A percentile compares a stretch with the other conserved stretches of the same genome.
Evolutionary conservation across 2,113 vertebrate species (phyloP).

Genomic region (Polypterus senegalus): DNA sequence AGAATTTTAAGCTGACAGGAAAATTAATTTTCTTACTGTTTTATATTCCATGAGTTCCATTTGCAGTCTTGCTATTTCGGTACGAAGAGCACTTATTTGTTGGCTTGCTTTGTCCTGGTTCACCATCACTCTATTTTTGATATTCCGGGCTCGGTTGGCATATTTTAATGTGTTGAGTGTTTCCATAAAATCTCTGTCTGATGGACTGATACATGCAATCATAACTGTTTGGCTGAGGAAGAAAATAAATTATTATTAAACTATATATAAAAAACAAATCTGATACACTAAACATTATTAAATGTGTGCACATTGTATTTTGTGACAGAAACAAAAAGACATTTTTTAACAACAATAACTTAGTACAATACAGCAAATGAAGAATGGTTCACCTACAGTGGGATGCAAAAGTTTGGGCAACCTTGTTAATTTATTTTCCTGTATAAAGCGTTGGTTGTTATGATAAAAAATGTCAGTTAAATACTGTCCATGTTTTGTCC

Average conservation of each 20-base stretch:
- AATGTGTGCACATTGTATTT: neutral
- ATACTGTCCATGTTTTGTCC: too few relatives aligned
- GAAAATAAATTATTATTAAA: slow-evolving; percentile 15
- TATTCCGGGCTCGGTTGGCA: slow-evolving; percentile 90
- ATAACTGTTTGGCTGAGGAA: slow-evolving; percentile 83
- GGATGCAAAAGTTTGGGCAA: too few relatives aligned
- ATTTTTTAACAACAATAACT: too few relatives aligned
- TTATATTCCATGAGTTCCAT: slow-evolving; percentile 97
- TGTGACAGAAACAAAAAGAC: neutral
- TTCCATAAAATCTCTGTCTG: slow-evolving; percentile 97
- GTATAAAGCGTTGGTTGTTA: too few relatives aligned
- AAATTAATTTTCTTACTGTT: slow-evolving; percentile 55
- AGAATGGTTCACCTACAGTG: too few relatives aligned
- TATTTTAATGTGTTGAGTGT: slow-evolving; percentile 90
- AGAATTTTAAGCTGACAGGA: too few relatives aligned
- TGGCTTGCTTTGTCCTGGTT: slow-evolving; percentile 94
- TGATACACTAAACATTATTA: neutral
- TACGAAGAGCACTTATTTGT: slow-evolving; percentile 81
- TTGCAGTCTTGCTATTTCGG: slow-evolving; percentile 86
- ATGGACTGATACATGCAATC: slow-evolving; percentile 95
- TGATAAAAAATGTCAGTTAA: too few relatives aligned
- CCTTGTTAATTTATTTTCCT: too few relatives aligned
- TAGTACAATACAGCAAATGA: too few relatives aligned
- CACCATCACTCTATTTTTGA: slow-evolving; percentile 93
- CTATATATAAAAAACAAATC: neutral